Base-by-base conservation (phyloP, 2,888 invertebrate genomes). In the Trypoxylon attenuatum region DNA sequence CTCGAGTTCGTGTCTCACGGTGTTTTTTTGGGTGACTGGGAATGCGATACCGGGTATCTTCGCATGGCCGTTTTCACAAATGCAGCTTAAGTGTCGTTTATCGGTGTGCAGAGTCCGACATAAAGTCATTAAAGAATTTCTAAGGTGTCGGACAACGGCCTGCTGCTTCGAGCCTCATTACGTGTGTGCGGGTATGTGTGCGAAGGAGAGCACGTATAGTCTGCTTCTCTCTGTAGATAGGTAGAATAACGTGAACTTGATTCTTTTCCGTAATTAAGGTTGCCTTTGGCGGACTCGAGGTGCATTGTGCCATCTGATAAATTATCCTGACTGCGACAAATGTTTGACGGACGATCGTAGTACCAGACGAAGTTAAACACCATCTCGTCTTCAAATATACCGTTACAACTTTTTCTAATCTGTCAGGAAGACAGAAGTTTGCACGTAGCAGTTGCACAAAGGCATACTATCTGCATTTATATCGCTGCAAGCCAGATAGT, bases 121-220 rank as follows among this genome's bases (percentile, higher is more conserved):
- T 79, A 80, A 80, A 83, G 79, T 77, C 81, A 78, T 84, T 83
- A 84, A 77, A 77, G 83, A 81, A 82, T 81, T 83, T 82, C 80
- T 84, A 84, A 80, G 84, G 82, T 79, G 73, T 83, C 84, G 82
- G 84, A 78, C 84, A 81, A 81, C 76, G 81, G 78, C 83, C 82
- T 73, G 72, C 65, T 55, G 50, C 41, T 42, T 29, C 52, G 59
- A 61, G 62, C 23, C 59, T 68, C 65, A 56, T 65, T 71, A 63
- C 65, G 41, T n/a, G n/a, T n/a, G n/a, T n/a, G n/a, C n/a, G n/a
- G n/a, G n/a, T n/a, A n/a, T n/a, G n/a, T 46, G 46, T 53, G 52
- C 16, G 50, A 22, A 42, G 29, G 10, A 50, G 53, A 63, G 39
- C 19, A 46, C 43, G 52, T 60, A 41, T 43, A 39, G 23, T 47